Conservation (phyloP, 1,140 invertebrate genomes). For the Luehdorfia chinensis region DNA sequence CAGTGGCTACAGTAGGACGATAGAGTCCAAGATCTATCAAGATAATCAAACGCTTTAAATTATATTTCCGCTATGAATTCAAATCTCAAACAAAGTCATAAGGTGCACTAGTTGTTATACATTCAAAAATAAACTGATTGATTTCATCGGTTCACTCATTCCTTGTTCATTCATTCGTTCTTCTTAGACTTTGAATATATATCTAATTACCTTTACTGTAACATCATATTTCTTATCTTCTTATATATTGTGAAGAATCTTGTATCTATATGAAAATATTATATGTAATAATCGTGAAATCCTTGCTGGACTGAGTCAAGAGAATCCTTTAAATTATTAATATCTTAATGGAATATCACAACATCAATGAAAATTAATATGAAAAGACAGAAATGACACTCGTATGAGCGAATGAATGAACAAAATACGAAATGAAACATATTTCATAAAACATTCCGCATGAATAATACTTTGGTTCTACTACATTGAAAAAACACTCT, state of each 20-base stretch:
- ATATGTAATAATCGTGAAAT: too few species aligned
- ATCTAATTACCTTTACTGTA: not conserved
- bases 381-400: too few species aligned
- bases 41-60: too few species aligned
- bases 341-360: not conserved
- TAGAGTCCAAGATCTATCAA: too few species aligned
- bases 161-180: slow-evolving; percentile 4
- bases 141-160: too few species aligned
- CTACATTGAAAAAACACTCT: slow-evolving; percentile 28
- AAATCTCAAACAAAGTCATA: not conserved
- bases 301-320: not conserved
- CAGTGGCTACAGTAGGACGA: too few species aligned
- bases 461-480: not conserved
- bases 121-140: too few species aligned
- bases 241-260: too few species aligned
- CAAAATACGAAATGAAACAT: not conserved
- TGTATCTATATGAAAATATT: too few species aligned
- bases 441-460: not conserved
- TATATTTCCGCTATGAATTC: not conserved
- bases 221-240: too few species aligned
- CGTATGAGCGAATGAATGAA: slow-evolving; percentile 5
- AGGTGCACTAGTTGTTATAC: too few species aligned
- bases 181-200: not conserved
- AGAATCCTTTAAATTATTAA: not conserved
- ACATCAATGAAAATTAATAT: not conserved